Conservation (phyloP, 1,140 invertebrate genomes). For the Formica exsecta region DNA sequence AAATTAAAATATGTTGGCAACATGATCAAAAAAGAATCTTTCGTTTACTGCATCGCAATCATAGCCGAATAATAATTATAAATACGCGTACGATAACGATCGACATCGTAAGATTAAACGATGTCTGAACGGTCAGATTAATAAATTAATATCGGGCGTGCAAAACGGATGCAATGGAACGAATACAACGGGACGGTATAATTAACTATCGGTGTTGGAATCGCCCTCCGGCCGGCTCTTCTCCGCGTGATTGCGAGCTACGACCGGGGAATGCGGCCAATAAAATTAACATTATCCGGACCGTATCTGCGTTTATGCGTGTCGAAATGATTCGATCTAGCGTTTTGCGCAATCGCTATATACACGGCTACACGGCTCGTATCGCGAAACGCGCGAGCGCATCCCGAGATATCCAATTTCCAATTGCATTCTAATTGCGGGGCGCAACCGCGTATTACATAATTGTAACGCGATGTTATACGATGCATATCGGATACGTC, state of each 20-base stretch:
- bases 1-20: conserved; percentile 6
- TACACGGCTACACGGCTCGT: not conserved
- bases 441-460: not conserved
- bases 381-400: not conserved
- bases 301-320: not conserved
- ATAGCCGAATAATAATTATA: no score
- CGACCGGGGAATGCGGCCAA: not conserved
- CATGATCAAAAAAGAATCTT: not conserved
- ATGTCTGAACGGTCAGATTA: not conserved
- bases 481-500: not conserved
- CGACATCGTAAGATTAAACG: not conserved
- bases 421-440: conserved; percentile 22
- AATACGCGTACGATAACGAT: not conserved
- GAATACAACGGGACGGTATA: not conserved
- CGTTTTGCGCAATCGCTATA: conserved; percentile 5
- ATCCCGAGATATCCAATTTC: not conserved
- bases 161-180: not conserved
- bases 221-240: not conserved
- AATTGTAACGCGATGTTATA: not conserved
- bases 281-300: conserved; percentile 4
- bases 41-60: not conserved
- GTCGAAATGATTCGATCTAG: not conserved
- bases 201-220: conserved; percentile 28
- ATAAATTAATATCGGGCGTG: conserved; percentile 13
- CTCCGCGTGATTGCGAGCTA: not conserved